phyloP scores from a whole-genome alignment of 2,888 invertebrate species.

The Cephus nigrinus region DNA sequence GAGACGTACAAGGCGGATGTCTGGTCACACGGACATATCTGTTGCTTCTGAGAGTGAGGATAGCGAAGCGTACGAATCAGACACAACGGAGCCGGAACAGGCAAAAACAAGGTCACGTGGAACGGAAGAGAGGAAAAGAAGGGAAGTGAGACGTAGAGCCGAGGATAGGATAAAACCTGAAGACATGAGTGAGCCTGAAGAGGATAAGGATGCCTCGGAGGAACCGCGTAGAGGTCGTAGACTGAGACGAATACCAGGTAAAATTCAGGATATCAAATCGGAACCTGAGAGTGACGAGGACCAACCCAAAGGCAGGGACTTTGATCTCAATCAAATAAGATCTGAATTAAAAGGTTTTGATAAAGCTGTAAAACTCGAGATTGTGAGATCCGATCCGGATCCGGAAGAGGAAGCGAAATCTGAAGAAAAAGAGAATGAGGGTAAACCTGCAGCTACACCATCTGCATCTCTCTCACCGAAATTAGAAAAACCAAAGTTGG shows the following conservation, averaged over 20 bases:
- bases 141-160: conserved; percentile 60
- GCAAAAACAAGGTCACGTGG: conserved; percentile 40
- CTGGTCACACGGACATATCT: conserved; percentile 72
- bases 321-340: conserved; percentile 86
- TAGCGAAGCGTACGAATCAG: conserved; percentile 69
- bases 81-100: conserved; percentile 62
- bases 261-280: conserved; percentile 63
- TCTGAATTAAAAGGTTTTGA: conserved; percentile 86
- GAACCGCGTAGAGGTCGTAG: conserved; percentile 61
- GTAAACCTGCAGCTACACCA: conserved; percentile 54
- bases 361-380: conserved; percentile 70
- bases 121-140: conserved; percentile 55
- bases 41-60: conserved; percentile 72
- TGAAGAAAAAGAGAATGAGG: conserved; percentile 38
- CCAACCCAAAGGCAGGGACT: conserved; percentile 77
- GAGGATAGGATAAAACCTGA: conserved; percentile 67
- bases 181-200: conserved; percentile 57
- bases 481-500: conserved; percentile 50
- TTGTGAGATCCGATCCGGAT: conserved; percentile 63
- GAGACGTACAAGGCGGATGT: conserved; percentile 68
- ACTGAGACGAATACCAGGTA: conserved; percentile 62
- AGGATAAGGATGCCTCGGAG: conserved; percentile 49
- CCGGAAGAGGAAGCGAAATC: conserved; percentile 61
- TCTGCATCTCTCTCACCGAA: conserved; percentile 46
- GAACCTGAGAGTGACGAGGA: conserved; percentile 69